Percentiles rank a stretch among this genome's conserved stretches.
Conservation (phyloP, 2,113 vertebrate species). For the Crotophaga sulcirostris region DNA sequence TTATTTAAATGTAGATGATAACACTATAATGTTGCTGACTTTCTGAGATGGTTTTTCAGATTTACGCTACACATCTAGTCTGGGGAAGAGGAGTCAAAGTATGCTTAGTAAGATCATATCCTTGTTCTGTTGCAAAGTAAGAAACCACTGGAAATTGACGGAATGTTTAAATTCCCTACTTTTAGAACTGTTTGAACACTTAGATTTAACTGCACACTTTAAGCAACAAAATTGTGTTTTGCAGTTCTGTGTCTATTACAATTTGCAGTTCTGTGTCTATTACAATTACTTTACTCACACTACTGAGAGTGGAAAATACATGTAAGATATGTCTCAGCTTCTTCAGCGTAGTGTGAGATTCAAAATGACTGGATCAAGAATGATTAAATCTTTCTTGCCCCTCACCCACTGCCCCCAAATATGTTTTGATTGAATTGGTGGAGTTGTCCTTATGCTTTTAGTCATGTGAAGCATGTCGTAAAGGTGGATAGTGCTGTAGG, state of each 20-base stretch:
- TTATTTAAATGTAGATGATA: not conserved
- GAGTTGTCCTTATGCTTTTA: not conserved
- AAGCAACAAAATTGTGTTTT: slow-evolving; percentile 23
- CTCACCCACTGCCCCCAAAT: not conserved
- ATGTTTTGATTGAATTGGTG: slow-evolving; percentile 43
- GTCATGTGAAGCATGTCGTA: not conserved
- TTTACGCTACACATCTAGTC: not conserved
- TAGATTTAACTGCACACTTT: not conserved
- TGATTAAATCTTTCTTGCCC: not conserved
- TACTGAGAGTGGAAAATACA: not conserved
- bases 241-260: not conserved
- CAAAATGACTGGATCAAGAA: slow-evolving; percentile 35
- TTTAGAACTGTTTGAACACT: not conserved
- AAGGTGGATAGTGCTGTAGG: not conserved
- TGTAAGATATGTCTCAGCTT: not conserved
- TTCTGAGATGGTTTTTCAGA: not conserved
- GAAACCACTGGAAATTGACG: not conserved
- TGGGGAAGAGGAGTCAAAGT: not conserved
- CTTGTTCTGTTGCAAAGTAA: not conserved
- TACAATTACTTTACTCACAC: slow-evolving; percentile 11
- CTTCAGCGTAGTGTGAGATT: slow-evolving; percentile 29
- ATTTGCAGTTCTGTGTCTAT: not conserved
- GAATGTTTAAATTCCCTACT: slow-evolving; percentile 25
- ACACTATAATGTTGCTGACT: not conserved
- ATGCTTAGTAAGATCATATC: not conserved